Evolutionary conservation across 2,888 invertebrate genomes (phyloP), one percentile per base, ranked within the genome.

Genomic region (Melinaea menophilus): DNA sequence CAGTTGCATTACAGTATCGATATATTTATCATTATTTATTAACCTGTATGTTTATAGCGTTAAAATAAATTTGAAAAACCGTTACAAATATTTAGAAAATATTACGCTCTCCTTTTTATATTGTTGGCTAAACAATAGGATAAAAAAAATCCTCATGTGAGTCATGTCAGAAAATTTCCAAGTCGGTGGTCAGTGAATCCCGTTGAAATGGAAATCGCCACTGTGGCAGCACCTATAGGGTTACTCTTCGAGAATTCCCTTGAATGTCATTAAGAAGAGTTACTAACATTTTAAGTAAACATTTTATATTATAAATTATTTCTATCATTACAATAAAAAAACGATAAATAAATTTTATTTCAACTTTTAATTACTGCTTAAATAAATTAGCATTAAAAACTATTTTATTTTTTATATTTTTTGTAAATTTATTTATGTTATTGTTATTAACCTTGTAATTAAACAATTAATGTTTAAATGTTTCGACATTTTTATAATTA

Each of bases 161-260:
- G 63, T 70, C 65, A 69, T 63, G 69, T 69, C 63, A 65, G 61
- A 62, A 65, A 63, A 62, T 67, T 69, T 69, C 70, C 65, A 64
- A 69, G 61, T 64, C 70, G 67, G 56, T 67, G 70, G 64, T 66
- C 70, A 70, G 61, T 68, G 67, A 66, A 63, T 70, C 64, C 70
- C 71, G 71, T 67, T 68, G 69, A 55, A 66, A 71, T 68, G 67
- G 70, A 77, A 79, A 82, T 81, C 76, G 85, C 86, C 86, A 86
- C 85, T 70, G 84, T 78, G 72, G 72, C 71, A 70, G 76, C 73
- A 72, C 73, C 75, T 77, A 82, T 88, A 82, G 75, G 73, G 79
- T 89, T 88, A 85, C 89, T 75, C 70, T 82, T 80, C 61, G 68
- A 68, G 70, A 70, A 70, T 67, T 69, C 65, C 46, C 61, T 64